Evolutionary conservation across 2,797 vertebrate species (phyloP), one percentile per base, ranked within the genome.

Genomic region (Thripadectes ignobilis): DNA sequence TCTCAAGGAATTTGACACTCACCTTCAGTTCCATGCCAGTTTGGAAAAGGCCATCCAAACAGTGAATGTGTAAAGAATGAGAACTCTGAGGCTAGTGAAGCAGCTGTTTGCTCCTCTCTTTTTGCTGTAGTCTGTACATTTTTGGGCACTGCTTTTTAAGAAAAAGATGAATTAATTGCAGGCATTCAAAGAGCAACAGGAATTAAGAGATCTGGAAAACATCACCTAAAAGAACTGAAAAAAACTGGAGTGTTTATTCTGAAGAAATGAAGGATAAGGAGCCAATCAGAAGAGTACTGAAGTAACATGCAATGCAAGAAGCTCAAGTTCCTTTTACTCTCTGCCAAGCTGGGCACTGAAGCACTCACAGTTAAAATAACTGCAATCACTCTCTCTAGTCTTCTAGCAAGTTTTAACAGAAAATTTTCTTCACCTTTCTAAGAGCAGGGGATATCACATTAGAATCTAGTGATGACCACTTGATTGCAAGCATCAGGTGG

Each of bases 181-280:
- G n/a, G 24, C 69, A 46, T 68, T 93, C 66, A 67, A 62, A 92
- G 39, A 91, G 32, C 32, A 95, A 79, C 5, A 69, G 67, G 48
- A 93, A 82, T 55, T 66, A 89, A 85, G 59, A 85, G 84, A 76
- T 66, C 86, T 92, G 86, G 86, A 93, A 93, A 94, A 59, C 22
- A 73, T 82, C 74, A 89, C 63, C 81, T 85, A 66, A 26, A 66
- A 79, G n/a, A 93, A 55, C 59, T 85, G 73, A 34, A 85, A 93
- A 85, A 85, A 66, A 3, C 5, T 9, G 1, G 26, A 46, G 38
- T 62, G 49, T 66, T 94, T 92, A 88, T 68, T 76, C 55, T 45
- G 69, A 82, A 93, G 71, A 89, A 39, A 45, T 39, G 43, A 96
- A 95, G 30, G 39, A 58, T 43, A 76, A 85, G 32, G 54, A 89